Evolutionary conservation across 2,888 invertebrate genomes (phyloP).

Genomic region (Alviniconcha strummeri): DNA sequence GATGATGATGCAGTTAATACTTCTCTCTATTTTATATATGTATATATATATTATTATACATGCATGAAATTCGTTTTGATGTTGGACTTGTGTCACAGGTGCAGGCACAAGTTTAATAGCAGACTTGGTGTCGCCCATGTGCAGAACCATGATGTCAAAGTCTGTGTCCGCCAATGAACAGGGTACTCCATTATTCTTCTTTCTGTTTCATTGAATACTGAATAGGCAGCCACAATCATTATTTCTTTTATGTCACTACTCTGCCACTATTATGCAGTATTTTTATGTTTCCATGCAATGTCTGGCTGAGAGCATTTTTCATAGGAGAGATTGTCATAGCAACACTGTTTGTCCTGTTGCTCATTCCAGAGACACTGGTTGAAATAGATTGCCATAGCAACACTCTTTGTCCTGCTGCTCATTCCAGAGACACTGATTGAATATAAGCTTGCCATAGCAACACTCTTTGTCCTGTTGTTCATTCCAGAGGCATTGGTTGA

Average conservation of each 20-base stretch:
- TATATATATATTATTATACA: too few species aligned
- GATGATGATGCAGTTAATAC: too few species aligned
- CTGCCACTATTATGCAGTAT: too few species aligned
- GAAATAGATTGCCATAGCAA: neutral
- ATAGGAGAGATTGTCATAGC: constrained; percentile 22
- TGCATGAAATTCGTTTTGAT: too few species aligned
- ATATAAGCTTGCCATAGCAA: too few species aligned
- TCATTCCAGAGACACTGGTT: constrained; percentile 38
- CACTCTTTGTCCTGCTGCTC: too few species aligned
- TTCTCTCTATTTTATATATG: too few species aligned
- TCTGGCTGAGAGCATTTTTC: constrained; percentile 34
- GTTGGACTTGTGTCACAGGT: neutral
- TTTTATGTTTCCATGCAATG: neutral
- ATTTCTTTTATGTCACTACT: too few species aligned
- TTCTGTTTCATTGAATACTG: neutral
- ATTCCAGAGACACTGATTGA: too few species aligned
- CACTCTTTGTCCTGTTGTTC: too few species aligned
- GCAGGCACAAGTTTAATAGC: constrained; percentile 7
- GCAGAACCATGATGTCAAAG: constrained; percentile 28
- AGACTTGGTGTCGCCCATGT: constrained; percentile 25
- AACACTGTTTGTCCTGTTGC: constrained; percentile 14
- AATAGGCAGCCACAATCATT: too few species aligned
- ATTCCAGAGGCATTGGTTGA: too few species aligned
- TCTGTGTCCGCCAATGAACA: constrained; percentile 21
- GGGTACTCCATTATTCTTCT: neutral